phyloP scores from a whole-genome alignment of 2,888 invertebrate genomes.

The Cheilosia scutellata region DNA sequence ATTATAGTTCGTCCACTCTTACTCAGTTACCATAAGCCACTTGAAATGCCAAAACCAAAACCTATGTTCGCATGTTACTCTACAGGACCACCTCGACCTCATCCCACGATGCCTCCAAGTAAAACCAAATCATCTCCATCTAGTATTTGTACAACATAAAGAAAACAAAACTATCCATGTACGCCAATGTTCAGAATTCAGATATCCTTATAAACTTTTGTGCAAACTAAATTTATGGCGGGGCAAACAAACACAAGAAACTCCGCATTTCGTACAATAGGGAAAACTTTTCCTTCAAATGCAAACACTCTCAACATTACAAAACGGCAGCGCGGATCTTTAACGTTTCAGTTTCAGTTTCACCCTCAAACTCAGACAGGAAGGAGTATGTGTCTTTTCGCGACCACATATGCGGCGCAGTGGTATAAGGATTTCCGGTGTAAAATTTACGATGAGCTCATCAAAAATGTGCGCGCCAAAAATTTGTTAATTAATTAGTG shows the following conservation, averaged over 20 bases:
- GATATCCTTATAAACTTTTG: slow-evolving; percentile 75
- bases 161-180: slow-evolving; percentile 56
- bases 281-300: slow-evolving; percentile 38
- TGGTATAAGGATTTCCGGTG: slow-evolving; percentile 28
- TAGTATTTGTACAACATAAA: slow-evolving; percentile 22
- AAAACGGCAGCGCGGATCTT: slow-evolving; percentile 41
- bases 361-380: background rate
- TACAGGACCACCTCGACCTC: background rate
- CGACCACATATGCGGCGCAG: slow-evolving; percentile 44
- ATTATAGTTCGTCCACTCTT: too few species aligned
- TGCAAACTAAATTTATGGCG: slow-evolving; percentile 77
- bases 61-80: too few species aligned
- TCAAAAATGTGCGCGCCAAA: slow-evolving; percentile 77
- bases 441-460: slow-evolving; percentile 76
- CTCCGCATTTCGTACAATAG: slow-evolving; percentile 40
- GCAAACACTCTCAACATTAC: slow-evolving; percentile 58
- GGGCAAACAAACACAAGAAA: slow-evolving; percentile 69
- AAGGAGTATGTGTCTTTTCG: slow-evolving; percentile 52
- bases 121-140: slow-evolving; percentile 19
- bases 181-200: slow-evolving; percentile 36
- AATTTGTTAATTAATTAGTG: slow-evolving; percentile 77
- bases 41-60: too few species aligned
- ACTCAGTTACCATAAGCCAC: too few species aligned
- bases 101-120: background rate
- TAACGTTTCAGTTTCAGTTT: slow-evolving; percentile 4